Evolutionary conservation across 2,888 invertebrate species (phyloP).

Genomic region (Epinotia brunnichana): DNA sequence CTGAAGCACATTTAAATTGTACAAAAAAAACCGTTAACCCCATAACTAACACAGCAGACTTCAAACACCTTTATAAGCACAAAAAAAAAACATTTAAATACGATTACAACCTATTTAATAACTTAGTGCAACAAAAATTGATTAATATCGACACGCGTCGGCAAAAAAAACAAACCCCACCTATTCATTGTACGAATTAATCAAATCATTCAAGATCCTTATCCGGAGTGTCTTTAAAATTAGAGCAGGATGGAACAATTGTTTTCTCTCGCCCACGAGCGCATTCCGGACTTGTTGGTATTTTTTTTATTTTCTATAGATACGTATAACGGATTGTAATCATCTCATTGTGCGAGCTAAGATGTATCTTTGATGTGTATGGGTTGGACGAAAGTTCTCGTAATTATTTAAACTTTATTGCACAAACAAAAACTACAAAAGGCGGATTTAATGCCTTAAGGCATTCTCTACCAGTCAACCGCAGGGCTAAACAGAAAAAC

Average conservation of each 20-base stretch:
- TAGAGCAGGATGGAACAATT: constrained; percentile 81
- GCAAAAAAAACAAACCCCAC: constrained; percentile 77
- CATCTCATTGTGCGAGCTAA: constrained; percentile 81
- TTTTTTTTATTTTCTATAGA: constrained; percentile 71
- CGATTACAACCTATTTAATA: constrained; percentile 79
- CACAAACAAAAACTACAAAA: too few species aligned
- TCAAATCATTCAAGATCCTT: constrained; percentile 79
- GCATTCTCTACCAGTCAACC: too few species aligned
- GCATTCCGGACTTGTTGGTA: constrained; percentile 69
- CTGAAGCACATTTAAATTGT: not conserved
- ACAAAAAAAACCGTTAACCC: not conserved
- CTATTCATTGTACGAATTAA: constrained; percentile 77
- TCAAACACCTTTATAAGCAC: constrained; percentile 57
- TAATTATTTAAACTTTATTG: too few species aligned
- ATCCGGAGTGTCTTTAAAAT: constrained; percentile 77
- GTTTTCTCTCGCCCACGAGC: constrained; percentile 81
- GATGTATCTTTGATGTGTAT: constrained; percentile 66
- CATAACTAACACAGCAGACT: not conserved
- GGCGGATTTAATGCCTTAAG: too few species aligned
- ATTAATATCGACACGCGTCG: constrained; percentile 82
- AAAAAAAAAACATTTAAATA: constrained; percentile 65
- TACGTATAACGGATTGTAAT: constrained; percentile 83
- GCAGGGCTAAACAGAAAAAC: too few species aligned
- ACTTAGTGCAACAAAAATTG: constrained; percentile 65
- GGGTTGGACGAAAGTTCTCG: constrained; percentile 57